Evolutionary conservation across 2,888 invertebrate genomes (phyloP), one percentile per base, ranked within the genome.

Genomic region (Phyto melanocephala): DNA sequence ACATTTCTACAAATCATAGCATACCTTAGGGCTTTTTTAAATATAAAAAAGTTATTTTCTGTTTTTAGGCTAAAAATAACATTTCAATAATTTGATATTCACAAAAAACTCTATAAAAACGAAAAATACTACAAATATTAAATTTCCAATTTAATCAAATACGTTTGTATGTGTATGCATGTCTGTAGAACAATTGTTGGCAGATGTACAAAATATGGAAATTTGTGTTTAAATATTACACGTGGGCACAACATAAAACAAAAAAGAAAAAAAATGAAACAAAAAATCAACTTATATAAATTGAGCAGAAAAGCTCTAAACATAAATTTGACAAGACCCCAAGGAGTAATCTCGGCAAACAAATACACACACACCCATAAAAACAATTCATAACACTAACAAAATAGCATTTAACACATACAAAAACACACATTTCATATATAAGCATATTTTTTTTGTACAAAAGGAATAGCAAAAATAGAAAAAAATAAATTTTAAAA

Each of bases 311-410:
- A 65, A 45, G 28, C 35, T 72, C 42, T 35, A 62, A 79, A 72
- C 74, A 80, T 74, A 80, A 80, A 80, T 80, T 80, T 80, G 79
- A 80, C 79, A 80, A 74, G 72, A 52, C 79, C 79, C 79, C 52
- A 80, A 80, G 72, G 79, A 80, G 28, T 68, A 67, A 80, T 80
- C 67, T 52, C 13, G 33, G 65, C 47, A 62, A 45, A 37, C 13
- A 24, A n/a, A 75, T 17, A 52, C 13, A 24, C 22, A 75, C 24
- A 52, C 17, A 62, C 40, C 17, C 6, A n/a, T 35, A 24, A 15
- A 28, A 35, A 70, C 42, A 60, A 60, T 62, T 42, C 33, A 22
- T 5, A 68, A 60, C 13, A 77, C 28, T 45, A 62, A 56, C 50
- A 70, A 40, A 65, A 72, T 24, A 60, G 17, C 60, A 68, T 67